Evolutionary conservation across 2,113 vertebrate genomes (phyloP).

Genomic region (Pterophyllum scalare): DNA sequence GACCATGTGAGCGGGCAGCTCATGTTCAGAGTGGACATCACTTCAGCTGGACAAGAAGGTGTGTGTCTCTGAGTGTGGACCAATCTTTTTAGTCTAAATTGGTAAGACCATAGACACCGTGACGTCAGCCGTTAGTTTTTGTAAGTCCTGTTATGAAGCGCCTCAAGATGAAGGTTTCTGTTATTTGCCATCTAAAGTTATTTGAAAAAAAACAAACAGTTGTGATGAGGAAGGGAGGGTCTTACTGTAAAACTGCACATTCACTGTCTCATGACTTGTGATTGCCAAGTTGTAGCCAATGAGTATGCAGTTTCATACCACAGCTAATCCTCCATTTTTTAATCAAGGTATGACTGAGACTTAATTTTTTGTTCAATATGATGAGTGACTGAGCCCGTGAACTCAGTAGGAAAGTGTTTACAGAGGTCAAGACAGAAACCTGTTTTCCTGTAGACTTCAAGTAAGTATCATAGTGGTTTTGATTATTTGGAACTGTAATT

Average conservation of each 20-base stretch:
- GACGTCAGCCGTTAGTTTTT: not conserved
- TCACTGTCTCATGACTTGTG: not conserved
- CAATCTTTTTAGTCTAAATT: not conserved
- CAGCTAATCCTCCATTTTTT: not conserved
- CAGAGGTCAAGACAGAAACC: no score
- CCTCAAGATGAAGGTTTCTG: not conserved
- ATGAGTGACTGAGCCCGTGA: no score
- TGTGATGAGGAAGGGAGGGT: rapidly evolving
- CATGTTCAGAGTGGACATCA: conserved; percentile 92
- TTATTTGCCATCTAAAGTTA: rapidly evolving
- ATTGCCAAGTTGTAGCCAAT: not conserved
- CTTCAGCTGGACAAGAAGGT: conserved; percentile 92
- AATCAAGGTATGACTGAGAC: no score
- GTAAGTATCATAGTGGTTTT: no score
- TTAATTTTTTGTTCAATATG: no score
- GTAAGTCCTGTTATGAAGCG: not conserved
- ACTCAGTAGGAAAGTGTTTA: no score
- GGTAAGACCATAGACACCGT: rapidly evolving
- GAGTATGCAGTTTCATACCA: not conserved
- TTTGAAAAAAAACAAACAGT: not conserved
- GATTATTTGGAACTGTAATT: no score
- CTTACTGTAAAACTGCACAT: not conserved
- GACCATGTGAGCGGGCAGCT: conserved; percentile 97
- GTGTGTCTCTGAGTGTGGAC: conserved; percentile 1
- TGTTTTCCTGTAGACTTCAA: no score